A percentile compares a stretch with the other conserved stretches of the same genome.
phyloP scores from a whole-genome alignment of 2,888 invertebrate genomes.

The Galeopsomyia nigrocyanea region DNA sequence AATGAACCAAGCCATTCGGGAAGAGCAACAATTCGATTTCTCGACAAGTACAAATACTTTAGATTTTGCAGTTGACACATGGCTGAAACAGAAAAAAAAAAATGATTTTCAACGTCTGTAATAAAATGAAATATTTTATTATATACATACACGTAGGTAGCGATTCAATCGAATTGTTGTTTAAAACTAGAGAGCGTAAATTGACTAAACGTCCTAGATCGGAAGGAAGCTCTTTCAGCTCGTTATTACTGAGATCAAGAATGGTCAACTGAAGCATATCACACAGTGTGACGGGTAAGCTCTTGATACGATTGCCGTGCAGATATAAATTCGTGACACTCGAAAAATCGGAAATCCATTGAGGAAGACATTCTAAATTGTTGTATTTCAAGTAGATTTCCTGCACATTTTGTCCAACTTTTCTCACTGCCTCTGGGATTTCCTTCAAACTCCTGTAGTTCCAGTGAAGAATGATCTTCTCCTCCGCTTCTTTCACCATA shows the following conservation, averaged over 20 bases:
- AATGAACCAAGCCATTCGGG: constrained; percentile 64
- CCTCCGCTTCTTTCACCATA: constrained; percentile 63
- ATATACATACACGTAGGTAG: constrained; percentile 58
- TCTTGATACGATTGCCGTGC: constrained; percentile 59
- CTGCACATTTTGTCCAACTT: constrained; percentile 59
- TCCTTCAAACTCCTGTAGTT: constrained; percentile 64
- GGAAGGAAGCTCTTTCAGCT: constrained; percentile 53
- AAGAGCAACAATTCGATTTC: constrained; percentile 58
- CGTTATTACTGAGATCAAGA: constrained; percentile 61
- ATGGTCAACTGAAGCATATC: constrained; percentile 56
- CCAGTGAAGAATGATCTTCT: constrained; percentile 67
- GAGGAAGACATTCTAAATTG: constrained; percentile 58
- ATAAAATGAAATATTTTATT: too few species aligned
- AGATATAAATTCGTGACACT: constrained; percentile 63
- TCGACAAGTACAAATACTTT: constrained; percentile 57
- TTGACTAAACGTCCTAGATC: constrained; percentile 55
- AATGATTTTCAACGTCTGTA: too few species aligned
- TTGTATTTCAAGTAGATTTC: constrained; percentile 68
- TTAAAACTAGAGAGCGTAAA: constrained; percentile 55
- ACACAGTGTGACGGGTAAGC: constrained; percentile 57
- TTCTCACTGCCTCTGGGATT: constrained; percentile 62
- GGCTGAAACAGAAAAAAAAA: constrained; percentile 49
- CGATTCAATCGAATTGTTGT: constrained; percentile 57
- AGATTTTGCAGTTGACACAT: constrained; percentile 56
- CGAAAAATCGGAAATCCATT: constrained; percentile 60